Evolutionary conservation across 2,113 vertebrate species (phyloP).

Genomic region (Falcunculus frontatus): DNA sequence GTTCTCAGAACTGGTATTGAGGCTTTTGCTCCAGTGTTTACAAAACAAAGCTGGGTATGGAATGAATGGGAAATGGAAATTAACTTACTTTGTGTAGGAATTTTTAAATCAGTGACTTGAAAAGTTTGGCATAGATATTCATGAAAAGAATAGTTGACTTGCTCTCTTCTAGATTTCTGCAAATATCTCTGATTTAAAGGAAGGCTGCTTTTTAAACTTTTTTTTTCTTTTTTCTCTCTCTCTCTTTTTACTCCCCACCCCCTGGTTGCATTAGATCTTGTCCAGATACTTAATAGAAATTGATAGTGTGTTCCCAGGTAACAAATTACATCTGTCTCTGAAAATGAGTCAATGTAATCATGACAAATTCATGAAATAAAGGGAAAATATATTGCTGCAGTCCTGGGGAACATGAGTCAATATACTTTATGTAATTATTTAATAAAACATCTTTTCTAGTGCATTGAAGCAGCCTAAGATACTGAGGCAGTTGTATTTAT

Average conservation of each 20-base stretch:
- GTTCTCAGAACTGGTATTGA: background rate
- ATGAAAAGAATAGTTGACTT: background rate
- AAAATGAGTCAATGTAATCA: constrained; percentile 47
- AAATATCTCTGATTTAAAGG: background rate
- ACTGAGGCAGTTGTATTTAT: constrained; percentile 52
- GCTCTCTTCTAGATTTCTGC: background rate
- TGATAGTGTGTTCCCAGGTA: constrained; percentile 24
- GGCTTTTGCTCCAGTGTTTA: background rate
- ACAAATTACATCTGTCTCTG: constrained; percentile 26
- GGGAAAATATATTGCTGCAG: background rate
- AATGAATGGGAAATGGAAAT: background rate
- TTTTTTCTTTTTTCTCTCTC: background rate
- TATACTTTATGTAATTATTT: constrained; percentile 18
- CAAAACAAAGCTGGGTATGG: background rate
- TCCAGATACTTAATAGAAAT: constrained; percentile 34
- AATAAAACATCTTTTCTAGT: constrained; percentile 15
- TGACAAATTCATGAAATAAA: constrained; percentile 45
- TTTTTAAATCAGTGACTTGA: background rate
- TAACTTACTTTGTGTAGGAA: background rate
- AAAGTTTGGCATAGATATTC: background rate
- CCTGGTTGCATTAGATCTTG: background rate
- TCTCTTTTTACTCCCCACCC: background rate
- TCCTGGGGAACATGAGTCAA: background rate
- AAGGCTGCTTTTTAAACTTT: background rate
- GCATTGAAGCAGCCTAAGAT: constrained; percentile 32